Percentiles rank a stretch among this genome's conserved stretches.
These are phyloP conservation scores for Peromyscus californicus DNA, from an alignment of 2,113 vertebrate genomes.

Conservation along the genomic window DNA sequence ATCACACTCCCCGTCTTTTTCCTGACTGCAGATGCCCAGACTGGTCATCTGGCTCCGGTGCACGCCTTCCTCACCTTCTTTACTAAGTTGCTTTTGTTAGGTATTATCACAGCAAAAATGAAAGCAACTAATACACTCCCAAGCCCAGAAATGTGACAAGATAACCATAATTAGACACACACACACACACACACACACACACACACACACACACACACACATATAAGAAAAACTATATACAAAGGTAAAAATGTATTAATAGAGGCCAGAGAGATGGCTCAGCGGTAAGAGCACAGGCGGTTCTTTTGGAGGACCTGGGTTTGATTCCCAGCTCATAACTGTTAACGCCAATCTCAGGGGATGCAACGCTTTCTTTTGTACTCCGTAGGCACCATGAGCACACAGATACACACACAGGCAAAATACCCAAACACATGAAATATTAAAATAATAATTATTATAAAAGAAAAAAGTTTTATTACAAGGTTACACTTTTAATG, in stretches of 20 bases:
- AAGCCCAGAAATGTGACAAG: slow-evolving; percentile 28
- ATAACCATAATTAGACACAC: slow-evolving; percentile 3
- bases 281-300: background rate
- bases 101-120: background rate
- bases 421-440: background rate
- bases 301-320: background rate
- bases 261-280: background rate
- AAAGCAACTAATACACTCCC: background rate
- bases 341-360: background rate
- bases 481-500: slow-evolving; percentile 33
- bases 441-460: background rate
- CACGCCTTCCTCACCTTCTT: background rate
- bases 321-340: background rate
- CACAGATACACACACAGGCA: background rate
- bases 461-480: background rate
- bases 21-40: background rate
- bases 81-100: background rate
- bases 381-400: background rate
- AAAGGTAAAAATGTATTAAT: background rate
- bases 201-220: no score
- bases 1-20: background rate
- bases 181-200: background rate
- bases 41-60: background rate
- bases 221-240: slow-evolving; percentile 19
- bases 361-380: background rate